A percentile compares a stretch with the other conserved stretches of the same genome.
Evolutionary conservation across 2,888 invertebrate genomes (phyloP).

Genomic region (Odontomyia ornata): DNA sequence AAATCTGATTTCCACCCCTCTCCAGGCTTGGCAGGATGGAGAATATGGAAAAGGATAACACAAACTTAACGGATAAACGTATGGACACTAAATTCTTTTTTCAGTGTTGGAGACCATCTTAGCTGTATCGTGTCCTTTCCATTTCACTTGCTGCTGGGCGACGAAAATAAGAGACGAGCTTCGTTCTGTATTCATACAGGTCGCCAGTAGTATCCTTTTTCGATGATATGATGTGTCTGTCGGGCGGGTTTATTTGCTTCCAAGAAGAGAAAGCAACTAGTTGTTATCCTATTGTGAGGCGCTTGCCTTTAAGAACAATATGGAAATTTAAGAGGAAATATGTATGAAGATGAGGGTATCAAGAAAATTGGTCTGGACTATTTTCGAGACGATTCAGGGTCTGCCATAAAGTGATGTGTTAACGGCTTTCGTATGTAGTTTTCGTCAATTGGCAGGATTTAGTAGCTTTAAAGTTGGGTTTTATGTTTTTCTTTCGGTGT

Average conservation of each 20-base stretch:
- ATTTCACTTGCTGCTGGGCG: background rate
- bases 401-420: constrained; percentile 21
- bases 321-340: constrained; percentile 31
- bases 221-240: background rate
- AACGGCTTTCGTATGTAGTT: constrained; percentile 8
- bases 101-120: background rate
- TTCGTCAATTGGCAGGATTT: background rate
- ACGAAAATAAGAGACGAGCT: background rate
- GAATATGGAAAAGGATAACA: background rate
- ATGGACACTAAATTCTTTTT: background rate
- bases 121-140: background rate
- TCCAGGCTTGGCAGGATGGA: too few relatives aligned
- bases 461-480: too few relatives aligned
- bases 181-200: background rate
- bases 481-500: too few relatives aligned
- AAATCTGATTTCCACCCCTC: background rate
- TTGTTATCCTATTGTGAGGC: background rate
- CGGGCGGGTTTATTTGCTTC: background rate
- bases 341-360: constrained; percentile 13
- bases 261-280: constrained; percentile 20
- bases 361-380: constrained; percentile 37
- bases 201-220: background rate
- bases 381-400: constrained; percentile 30
- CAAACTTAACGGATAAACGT: background rate
- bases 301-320: constrained; percentile 29